Percentiles rank a stretch among this genome's conserved stretches.
phyloP scores from a whole-genome alignment of 2,888 invertebrate species.

The Stenodema calcarata region DNA sequence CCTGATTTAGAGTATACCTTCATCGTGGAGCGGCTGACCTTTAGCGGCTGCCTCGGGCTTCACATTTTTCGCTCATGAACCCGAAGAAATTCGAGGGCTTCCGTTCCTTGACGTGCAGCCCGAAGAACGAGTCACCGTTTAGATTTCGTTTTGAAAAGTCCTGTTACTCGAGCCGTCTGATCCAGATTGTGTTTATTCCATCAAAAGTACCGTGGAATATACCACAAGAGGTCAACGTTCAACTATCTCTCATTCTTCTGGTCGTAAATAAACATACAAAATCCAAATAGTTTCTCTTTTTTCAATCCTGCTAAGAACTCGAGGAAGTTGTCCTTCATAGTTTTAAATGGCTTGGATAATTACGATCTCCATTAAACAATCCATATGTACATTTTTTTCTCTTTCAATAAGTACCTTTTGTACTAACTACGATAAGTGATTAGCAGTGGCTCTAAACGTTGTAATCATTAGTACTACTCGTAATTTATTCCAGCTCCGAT shows the following conservation, averaged over 20 bases:
- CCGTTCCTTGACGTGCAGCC: not conserved
- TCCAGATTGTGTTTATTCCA: not conserved
- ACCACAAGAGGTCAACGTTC: too few relatives aligned
- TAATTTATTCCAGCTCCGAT: not conserved
- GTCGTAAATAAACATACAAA: too few relatives aligned
- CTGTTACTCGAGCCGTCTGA: not conserved
- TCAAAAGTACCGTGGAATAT: too few relatives aligned
- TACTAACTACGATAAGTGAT: not conserved
- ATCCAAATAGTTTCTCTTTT: too few relatives aligned
- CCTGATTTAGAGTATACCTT: not conserved
- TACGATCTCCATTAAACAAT: not conserved
- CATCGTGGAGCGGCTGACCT: not conserved
- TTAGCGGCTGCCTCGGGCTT: not conserved
- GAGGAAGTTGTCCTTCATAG: too few relatives aligned
- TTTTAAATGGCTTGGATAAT: too few relatives aligned
- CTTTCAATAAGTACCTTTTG: not conserved
- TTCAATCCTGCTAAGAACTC: too few relatives aligned
- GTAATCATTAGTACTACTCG: not conserved
- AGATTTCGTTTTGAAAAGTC: not conserved
- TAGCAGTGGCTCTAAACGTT: not conserved
- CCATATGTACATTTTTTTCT: not conserved
- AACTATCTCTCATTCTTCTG: too few relatives aligned
- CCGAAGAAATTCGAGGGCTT: constrained; percentile 34
- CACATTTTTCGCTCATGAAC: constrained; percentile 5
- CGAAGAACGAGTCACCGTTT: not conserved